Percentiles rank a stretch among this genome's conserved stretches.
phyloP scores from a whole-genome alignment of 2,113 vertebrate species.

The Larimichthys polyactis region DNA sequence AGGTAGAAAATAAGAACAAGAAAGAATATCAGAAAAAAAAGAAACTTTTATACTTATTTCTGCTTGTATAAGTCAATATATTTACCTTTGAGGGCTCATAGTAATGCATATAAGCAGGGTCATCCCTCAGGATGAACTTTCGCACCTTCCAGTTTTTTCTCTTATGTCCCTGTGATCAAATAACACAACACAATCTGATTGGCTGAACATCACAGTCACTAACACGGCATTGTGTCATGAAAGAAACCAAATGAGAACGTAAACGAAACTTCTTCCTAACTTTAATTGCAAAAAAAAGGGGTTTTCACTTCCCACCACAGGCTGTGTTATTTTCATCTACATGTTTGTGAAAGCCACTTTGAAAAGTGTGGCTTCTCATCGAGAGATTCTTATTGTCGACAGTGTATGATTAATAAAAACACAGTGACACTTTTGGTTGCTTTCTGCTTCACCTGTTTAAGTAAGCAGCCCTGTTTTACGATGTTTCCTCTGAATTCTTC shows the following conservation, averaged over 20 bases:
- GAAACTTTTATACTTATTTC: not conserved
- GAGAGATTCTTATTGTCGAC: too few relatives aligned
- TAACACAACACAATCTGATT: not conserved
- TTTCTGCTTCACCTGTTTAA: slow-evolving; percentile 91
- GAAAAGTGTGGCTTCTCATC: not conserved
- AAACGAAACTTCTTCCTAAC: not conserved
- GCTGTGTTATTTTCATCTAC: not conserved
- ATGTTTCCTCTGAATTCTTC: slow-evolving; percentile 97
- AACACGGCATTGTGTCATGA: not conserved
- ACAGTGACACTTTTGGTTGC: not conserved
- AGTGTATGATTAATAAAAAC: not conserved
- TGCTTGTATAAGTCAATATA: not conserved
- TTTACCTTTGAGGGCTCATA: slow-evolving; percentile 93
- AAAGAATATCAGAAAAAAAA: not conserved
- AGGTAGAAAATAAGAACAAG: not conserved
- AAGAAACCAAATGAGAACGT: not conserved
- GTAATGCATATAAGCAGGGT: slow-evolving; percentile 97
- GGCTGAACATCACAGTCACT: rapidly evolving
- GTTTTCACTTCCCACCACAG: not conserved
- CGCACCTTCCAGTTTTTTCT: slow-evolving; percentile 99
- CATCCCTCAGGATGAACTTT: slow-evolving; percentile 94
- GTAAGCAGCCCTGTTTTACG: slow-evolving; percentile 94
- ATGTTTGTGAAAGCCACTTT: not conserved
- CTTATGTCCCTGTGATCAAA: slow-evolving; percentile 88
- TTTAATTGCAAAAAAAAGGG: not conserved